Conservation (phyloP, 2,888 invertebrate species). For the Coelinius sp. region DNA sequence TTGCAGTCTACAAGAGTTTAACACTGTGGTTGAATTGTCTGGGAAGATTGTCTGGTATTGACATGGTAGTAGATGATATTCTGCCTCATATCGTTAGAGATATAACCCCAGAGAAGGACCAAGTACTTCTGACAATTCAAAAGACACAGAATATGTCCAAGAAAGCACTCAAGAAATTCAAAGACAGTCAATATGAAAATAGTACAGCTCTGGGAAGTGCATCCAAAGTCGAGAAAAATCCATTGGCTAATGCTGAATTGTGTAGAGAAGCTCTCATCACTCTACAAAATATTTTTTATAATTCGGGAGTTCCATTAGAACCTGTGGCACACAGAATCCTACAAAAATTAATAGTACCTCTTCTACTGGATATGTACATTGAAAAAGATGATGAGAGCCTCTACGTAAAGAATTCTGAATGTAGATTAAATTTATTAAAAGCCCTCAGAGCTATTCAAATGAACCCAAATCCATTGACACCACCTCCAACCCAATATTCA, state of each 20-base stretch:
- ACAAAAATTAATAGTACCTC: slow-evolving; percentile 52
- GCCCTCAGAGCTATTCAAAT: slow-evolving; percentile 57
- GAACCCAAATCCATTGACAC: slow-evolving; percentile 55
- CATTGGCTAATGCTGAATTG: slow-evolving; percentile 50
- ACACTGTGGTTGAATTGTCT: slow-evolving; percentile 57
- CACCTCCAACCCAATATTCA: slow-evolving; percentile 60
- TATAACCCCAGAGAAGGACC: slow-evolving; percentile 56
- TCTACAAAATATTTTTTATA: slow-evolving; percentile 59
- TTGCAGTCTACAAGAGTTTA: slow-evolving; percentile 59
- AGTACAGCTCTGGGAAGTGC: slow-evolving; percentile 48
- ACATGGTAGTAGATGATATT: slow-evolving; percentile 59
- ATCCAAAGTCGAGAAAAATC: slow-evolving; percentile 39
- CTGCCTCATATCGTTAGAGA: slow-evolving; percentile 58
- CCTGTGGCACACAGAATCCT: slow-evolving; percentile 59
- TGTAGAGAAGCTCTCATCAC: slow-evolving; percentile 55
- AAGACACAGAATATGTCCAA: slow-evolving; percentile 58
- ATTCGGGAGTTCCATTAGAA: slow-evolving; percentile 52
- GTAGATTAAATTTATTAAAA: slow-evolving; percentile 60
- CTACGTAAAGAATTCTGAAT: slow-evolving; percentile 51
- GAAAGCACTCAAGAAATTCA: slow-evolving; percentile 57
- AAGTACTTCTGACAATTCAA: slow-evolving; percentile 56
- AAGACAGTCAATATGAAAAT: slow-evolving; percentile 56
- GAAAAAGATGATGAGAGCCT: slow-evolving; percentile 49
- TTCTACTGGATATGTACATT: slow-evolving; percentile 59
- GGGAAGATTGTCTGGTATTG: slow-evolving; percentile 59